Base-by-base conservation (phyloP, 2,888 invertebrate species). In the Yponomeuta cagnagella region DNA sequence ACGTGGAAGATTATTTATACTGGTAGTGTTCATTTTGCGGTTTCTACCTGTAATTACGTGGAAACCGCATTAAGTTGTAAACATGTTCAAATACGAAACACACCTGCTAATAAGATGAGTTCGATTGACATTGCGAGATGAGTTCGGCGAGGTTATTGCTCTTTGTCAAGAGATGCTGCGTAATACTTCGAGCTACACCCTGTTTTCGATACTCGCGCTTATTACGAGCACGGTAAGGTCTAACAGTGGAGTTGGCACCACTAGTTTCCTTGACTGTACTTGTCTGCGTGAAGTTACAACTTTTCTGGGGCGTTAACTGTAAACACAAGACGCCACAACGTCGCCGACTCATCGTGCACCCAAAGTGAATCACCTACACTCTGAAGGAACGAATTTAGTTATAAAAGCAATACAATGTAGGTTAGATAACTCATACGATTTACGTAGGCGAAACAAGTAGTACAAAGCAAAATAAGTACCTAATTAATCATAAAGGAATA, bases 261-360 rank as follows among this genome's bases (percentile, higher is more conserved):
- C 71, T 68, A 37, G 71, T 48, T 68, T 71, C 67, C 30, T 52
- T 68, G 71, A 70, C 68, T 70, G 70, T 72, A 63, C 15, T 37
- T 30, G 23, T 58, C 33, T n/a, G 30, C 63, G 48, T n/a, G 43
- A 43, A 43, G 43, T 8, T 81, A 77, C 76, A 12, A 58, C 52
- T 58, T 2, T 2, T 58, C 5, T 15, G 15, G 52, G 12, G 15
- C 80, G 75, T 71, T 85, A 84, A 82, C 83, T 81, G 82, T 82
- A 82, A 75, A 80, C 74, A 73, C 43, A n/a, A 12, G 10, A 48
- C 48, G 30, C 68, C 48, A 58, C 52, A 58, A 58, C 15, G 15
- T 31, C 68, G 68, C 23, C 68, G 52, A 68, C 48, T 68, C 68
- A 68, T 67, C 15, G 37, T 33, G 33, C n/a, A 12, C 43, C 10